These are phyloP conservation scores for Brachyrhaphis roseni DNA, from an alignment of 2,797 vertebrate genomes.

Conservation along the genomic window DNA sequence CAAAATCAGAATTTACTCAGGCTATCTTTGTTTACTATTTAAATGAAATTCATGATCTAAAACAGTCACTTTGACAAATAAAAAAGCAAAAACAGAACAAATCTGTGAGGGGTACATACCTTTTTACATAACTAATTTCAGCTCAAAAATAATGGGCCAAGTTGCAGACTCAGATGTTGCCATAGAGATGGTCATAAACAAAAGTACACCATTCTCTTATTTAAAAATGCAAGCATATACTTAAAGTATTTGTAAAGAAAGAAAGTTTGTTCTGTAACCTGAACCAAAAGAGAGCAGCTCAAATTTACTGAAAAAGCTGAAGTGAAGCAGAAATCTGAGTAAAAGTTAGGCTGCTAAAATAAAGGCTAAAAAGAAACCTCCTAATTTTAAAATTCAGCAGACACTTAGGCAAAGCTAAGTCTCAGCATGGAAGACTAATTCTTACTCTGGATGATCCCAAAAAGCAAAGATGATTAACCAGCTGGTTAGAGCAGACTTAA, in stretches of 20 bases:
- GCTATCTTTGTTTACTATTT: neutral
- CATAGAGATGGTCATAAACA: neutral
- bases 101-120: too few relatives aligned
- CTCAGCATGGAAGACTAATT: neutral
- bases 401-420: neutral
- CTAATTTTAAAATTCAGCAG: neutral
- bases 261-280: neutral
- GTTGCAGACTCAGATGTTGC: neutral
- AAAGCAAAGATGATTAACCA: neutral
- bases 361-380: neutral
- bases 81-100: neutral
- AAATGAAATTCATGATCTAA: neutral
- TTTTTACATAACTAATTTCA: neutral
- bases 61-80: neutral
- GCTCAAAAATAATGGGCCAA: neutral
- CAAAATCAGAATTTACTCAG: neutral
- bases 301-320: neutral
- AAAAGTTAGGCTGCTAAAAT: too few relatives aligned
- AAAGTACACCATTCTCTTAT: neutral
- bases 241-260: neutral
- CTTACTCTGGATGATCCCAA: neutral
- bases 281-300: neutral
- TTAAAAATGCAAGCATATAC: neutral
- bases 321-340: neutral
- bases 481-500: neutral